These are phyloP conservation scores for Trypoxylus dichotomus DNA, from an alignment of 1,140 invertebrate genomes.

Conservation along the genomic window DNA sequence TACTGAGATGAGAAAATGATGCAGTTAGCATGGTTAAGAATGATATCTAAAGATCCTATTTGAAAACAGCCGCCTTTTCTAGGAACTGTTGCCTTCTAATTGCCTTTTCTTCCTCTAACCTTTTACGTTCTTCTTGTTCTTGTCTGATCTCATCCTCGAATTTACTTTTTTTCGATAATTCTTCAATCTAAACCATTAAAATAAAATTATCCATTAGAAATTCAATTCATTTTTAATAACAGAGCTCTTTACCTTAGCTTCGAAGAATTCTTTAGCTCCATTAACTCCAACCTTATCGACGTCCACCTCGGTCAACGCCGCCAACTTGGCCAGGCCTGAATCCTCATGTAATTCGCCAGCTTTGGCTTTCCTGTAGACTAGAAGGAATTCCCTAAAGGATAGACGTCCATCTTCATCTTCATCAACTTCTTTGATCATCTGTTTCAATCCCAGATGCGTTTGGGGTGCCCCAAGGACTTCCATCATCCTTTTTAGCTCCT, in stretches of 20 bases:
- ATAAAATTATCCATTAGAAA: conserved; percentile 22
- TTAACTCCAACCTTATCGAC: conserved; percentile 87
- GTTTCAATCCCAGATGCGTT: conserved; percentile 90
- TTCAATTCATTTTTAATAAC: not conserved
- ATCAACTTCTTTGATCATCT: conserved; percentile 93
- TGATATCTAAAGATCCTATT: conserved; percentile 31
- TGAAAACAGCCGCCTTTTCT: conserved; percentile 80
- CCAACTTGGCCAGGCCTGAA: conserved; percentile 80
- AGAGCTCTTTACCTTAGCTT: conserved; percentile 71
- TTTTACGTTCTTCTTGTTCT: conserved; percentile 82
- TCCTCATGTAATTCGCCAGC: conserved; percentile 80
- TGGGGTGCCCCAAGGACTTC: conserved; percentile 92
- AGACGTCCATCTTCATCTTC: conserved; percentile 88
- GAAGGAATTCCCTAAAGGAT: conserved; percentile 88
- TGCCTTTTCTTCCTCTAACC: conserved; percentile 77
- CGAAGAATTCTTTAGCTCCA: conserved; percentile 88
- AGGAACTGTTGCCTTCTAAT: conserved; percentile 75
- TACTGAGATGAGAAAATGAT: conserved; percentile 1
- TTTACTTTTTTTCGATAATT: conserved; percentile 75
- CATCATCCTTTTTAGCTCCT: conserved; percentile 94
- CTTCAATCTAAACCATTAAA: conserved; percentile 68
- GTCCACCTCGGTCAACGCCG: conserved; percentile 82
- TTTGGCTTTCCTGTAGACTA: conserved; percentile 86
- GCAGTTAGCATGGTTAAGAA: too few species aligned
- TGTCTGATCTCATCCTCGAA: conserved; percentile 85